Base-by-base conservation (phyloP, 2,888 invertebrate species). In the Petrolisthes cinctipes region DNA sequence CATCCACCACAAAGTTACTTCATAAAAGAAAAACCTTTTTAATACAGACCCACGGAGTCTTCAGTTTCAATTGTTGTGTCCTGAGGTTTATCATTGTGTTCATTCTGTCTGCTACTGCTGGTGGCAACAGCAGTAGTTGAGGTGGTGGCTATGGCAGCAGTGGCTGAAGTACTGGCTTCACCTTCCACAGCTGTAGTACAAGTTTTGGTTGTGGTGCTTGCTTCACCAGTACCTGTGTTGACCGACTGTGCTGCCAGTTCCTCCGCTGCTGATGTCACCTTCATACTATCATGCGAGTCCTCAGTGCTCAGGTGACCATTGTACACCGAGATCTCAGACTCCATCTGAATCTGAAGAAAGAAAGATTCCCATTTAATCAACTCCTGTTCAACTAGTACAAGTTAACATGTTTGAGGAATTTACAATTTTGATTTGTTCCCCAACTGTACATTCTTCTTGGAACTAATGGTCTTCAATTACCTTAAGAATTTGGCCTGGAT, bases 261-360 rank as follows among this genome's bases (percentile, higher is more conserved):
- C 57, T 89, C 89, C 7, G 85, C 89, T n/a, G 89, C 89, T 56
- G 89, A 89, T 9, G 89, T 89, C 17, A 89, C 89, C 56, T 82
- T 89, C 89, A 89, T 89, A 61, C 89, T 89, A 37, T 89, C 89
- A 23, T 85, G 89, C 51, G 87, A 87, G 75, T 89, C 89, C 56
- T 89, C 89, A 5, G 89, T 89, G 80, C 89, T 89, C 73, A 89
- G 75, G 61, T 85, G 86, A 57, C 89, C 89, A 87, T 89, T 89
- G 78, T 71, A 89, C 7, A 89, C 51, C 14, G 83, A 73, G 6
- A 86, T 68, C 71, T 89, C 89, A 76, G 89, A 85, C 56, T 85
- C 88, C 7, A 85, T 68, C 81, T 76, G 80, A 23, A 82, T 82
- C 88, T 88, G 85, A 17, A 57, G 51, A 57, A 73, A 9, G 82